Percentiles rank a stretch among this genome's conserved stretches.
Conservation (phyloP, 2,797 vertebrate species). For the Spheniscus humboldti region DNA sequence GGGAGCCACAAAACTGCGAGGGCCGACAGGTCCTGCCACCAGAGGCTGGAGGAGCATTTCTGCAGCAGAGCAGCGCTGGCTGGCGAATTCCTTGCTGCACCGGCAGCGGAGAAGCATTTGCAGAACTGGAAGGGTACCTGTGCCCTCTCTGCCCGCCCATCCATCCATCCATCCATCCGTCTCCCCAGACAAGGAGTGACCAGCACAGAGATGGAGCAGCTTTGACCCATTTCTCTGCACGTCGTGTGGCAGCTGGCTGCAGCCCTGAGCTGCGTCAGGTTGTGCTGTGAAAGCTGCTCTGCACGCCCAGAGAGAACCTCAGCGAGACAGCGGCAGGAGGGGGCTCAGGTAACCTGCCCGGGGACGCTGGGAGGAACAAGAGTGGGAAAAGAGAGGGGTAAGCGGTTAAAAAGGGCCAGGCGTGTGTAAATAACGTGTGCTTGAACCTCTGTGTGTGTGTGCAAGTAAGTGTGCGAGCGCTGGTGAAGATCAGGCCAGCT, state of each 20-base stretch:
- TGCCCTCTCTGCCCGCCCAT: neutral
- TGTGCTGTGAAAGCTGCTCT: neutral
- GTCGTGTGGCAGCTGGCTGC: neutral
- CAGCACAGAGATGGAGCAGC: neutral
- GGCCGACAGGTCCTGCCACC: neutral
- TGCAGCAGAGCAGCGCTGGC: neutral
- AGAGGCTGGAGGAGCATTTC: neutral
- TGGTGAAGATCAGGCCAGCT: neutral
- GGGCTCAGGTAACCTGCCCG: neutral
- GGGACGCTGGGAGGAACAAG: neutral
- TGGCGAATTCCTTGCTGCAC: neutral
- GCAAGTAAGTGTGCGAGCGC: accelerated
- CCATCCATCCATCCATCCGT: neutral
- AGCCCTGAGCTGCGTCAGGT: neutral
- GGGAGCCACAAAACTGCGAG: neutral
- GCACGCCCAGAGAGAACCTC: neutral
- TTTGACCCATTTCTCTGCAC: accelerated
- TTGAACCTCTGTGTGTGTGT: accelerated
- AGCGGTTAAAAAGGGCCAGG: neutral
- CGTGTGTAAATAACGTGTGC: accelerated
- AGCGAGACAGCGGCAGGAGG: neutral
- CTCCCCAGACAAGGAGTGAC: neutral
- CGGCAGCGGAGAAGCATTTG: neutral
- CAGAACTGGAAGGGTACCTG: accelerated
- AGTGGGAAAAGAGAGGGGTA: neutral